Evolutionary conservation across 2,113 vertebrate genomes (phyloP).

Genomic region (Eptesicus fuscus): DNA sequence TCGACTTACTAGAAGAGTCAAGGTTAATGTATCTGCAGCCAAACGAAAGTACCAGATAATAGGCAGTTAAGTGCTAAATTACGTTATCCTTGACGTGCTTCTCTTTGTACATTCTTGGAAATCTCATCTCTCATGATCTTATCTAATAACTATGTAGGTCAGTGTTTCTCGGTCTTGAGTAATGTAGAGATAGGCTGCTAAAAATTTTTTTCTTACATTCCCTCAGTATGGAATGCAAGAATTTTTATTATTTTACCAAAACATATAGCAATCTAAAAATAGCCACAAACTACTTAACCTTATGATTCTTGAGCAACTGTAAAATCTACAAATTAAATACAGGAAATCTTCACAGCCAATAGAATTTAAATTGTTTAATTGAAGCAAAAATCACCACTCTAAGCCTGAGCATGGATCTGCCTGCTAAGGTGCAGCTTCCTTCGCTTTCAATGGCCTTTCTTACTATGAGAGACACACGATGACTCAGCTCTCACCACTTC

Average conservation of each 20-base stretch:
- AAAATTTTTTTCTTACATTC: not conserved
- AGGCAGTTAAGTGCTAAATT: conserved; percentile 13
- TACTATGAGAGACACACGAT: not conserved
- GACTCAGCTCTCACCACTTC: not conserved
- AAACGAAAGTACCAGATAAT: conserved; percentile 28
- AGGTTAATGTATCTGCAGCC: conserved; percentile 47
- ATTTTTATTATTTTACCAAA: conserved; percentile 19
- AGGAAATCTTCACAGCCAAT: not conserved
- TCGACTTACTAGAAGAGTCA: conserved; percentile 1
- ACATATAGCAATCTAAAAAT: not conserved
- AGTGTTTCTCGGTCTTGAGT: conserved; percentile 23
- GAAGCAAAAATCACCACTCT: not conserved
- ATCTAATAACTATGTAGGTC: conserved; percentile 49
- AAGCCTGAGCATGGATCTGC: not conserved
- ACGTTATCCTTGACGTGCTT: conserved; percentile 31
- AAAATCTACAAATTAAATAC: not conserved
- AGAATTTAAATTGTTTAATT: not conserved
- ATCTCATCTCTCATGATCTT: conserved; percentile 42
- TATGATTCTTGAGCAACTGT: not conserved
- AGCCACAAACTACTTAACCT: not conserved
- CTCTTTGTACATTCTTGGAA: conserved; percentile 16
- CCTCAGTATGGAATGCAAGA: not conserved
- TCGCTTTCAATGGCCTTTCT: not conserved
- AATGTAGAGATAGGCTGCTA: not conserved
- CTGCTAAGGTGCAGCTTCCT: not conserved